Percentiles rank a stretch among this genome's conserved stretches.
Conservation (phyloP, 1,140 invertebrate species). For the Drosophila arizonae region DNA sequence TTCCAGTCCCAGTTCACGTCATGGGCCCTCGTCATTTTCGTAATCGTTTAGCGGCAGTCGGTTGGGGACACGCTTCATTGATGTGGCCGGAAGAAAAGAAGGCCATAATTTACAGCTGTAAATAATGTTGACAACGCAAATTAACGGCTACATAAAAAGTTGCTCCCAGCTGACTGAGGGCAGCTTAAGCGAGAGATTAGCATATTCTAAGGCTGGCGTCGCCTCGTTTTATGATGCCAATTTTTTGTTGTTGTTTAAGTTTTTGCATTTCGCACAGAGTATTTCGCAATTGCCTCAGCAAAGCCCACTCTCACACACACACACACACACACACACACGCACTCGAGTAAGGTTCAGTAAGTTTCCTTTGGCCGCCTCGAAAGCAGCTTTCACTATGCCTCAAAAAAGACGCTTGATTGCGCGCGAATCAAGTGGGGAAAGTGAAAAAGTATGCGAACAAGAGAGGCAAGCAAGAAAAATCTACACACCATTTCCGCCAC, state of each 20-base stretch:
- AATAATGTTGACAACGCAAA: conserved; percentile 57
- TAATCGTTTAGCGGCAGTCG: conserved; percentile 24
- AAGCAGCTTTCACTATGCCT: conserved; percentile 40
- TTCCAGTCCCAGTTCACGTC: conserved; percentile 15
- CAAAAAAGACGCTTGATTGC: conserved; percentile 59
- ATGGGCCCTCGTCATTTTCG: conserved; percentile 20
- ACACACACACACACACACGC: neutral
- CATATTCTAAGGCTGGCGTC: conserved; percentile 42
- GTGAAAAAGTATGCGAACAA: conserved; percentile 14
- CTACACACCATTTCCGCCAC: conserved; percentile 68
- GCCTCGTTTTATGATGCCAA: conserved; percentile 35
- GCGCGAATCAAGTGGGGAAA: conserved; percentile 27
- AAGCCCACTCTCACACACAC: too few relatives aligned
- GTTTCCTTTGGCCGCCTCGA: conserved; percentile 16
- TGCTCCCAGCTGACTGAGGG: conserved; percentile 15
- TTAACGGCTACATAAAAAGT: conserved; percentile 65
- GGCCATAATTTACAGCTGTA: conserved; percentile 32
- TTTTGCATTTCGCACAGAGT: conserved; percentile 7
- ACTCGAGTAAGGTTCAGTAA: conserved; percentile 19
- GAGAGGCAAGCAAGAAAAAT: conserved; percentile 29
- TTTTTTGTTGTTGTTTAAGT: neutral
- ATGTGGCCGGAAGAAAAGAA: conserved; percentile 49
- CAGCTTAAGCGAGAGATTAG: conserved; percentile 58
- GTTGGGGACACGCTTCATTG: conserved; percentile 47
- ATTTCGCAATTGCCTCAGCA: conserved; percentile 4